A percentile compares a stretch with the other conserved stretches of the same genome.
phyloP scores from a whole-genome alignment of 2,113 vertebrate genomes.

The Malurus cyaneus region DNA sequence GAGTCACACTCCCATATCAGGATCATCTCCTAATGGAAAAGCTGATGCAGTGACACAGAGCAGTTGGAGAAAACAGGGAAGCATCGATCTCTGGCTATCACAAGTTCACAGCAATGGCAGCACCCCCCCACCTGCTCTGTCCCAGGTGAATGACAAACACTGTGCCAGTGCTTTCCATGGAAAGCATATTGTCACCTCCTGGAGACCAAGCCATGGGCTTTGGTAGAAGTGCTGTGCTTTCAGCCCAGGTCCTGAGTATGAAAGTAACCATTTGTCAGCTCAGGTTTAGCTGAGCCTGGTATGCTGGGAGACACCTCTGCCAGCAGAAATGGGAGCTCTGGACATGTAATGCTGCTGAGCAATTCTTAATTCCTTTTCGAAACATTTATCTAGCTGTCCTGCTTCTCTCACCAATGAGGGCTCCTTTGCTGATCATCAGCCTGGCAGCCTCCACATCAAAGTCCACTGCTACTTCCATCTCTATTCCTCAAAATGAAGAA shows the following conservation, averaged over 20 bases:
- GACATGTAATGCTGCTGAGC: not conserved
- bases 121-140: not conserved
- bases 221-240: not conserved
- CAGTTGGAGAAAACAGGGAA: not conserved
- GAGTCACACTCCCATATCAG: not conserved
- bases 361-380: not conserved
- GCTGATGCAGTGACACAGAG: fast-evolving
- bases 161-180: not conserved
- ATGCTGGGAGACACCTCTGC: not conserved
- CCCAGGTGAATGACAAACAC: not conserved
- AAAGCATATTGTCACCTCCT: not conserved
- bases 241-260: not conserved
- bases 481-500: not conserved
- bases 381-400: not conserved
- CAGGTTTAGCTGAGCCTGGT: not conserved
- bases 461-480: not conserved
- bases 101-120: not conserved
- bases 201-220: not conserved
- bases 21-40: not conserved
- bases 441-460: not conserved
- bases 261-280: not conserved
- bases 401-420: not conserved
- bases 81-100: not conserved
- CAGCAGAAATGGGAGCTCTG: not conserved
- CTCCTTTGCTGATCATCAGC: not conserved